These are phyloP conservation scores for Clinocottus analis DNA, from an alignment of 2,113 vertebrate species.

Conservation along the genomic window DNA sequence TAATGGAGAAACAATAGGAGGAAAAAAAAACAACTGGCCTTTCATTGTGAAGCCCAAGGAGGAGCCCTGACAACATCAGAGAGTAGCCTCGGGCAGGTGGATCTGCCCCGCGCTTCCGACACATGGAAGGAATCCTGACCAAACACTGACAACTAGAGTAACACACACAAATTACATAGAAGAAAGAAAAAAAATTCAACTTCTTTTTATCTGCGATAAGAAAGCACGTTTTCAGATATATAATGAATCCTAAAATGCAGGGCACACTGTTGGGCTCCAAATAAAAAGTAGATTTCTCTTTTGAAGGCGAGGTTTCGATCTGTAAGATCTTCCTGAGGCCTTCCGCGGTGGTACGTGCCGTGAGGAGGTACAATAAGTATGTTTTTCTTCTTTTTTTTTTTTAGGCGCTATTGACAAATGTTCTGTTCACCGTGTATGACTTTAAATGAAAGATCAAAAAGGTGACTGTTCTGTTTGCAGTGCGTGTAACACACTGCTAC, in stretches of 20 bases:
- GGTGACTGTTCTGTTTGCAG: neutral
- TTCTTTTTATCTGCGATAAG: neutral
- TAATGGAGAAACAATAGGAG: conserved; percentile 19
- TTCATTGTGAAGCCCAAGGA: conserved; percentile 28
- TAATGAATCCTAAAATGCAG: neutral
- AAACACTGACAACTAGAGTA: conserved; percentile 12
- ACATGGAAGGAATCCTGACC: conserved; percentile 41
- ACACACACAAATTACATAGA: too few species aligned
- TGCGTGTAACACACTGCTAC: neutral
- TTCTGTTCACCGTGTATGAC: neutral
- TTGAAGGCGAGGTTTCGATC: neutral
- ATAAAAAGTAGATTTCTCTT: too few species aligned
- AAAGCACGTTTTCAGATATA: neutral
- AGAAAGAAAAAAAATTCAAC: too few species aligned
- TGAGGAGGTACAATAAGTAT: too few species aligned
- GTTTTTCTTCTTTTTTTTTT: neutral
- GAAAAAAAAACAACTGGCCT: neutral
- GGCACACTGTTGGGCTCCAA: neutral
- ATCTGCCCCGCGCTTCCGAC: conserved; percentile 29
- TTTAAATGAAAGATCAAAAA: neutral
- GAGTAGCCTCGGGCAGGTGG: conserved; percentile 33
- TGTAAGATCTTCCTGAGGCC: neutral
- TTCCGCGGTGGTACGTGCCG: neutral
- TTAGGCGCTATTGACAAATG: neutral
- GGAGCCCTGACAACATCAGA: conserved; percentile 27